phyloP scores from a whole-genome alignment of 1,140 invertebrate species.

The Drosophila triauraria region DNA sequence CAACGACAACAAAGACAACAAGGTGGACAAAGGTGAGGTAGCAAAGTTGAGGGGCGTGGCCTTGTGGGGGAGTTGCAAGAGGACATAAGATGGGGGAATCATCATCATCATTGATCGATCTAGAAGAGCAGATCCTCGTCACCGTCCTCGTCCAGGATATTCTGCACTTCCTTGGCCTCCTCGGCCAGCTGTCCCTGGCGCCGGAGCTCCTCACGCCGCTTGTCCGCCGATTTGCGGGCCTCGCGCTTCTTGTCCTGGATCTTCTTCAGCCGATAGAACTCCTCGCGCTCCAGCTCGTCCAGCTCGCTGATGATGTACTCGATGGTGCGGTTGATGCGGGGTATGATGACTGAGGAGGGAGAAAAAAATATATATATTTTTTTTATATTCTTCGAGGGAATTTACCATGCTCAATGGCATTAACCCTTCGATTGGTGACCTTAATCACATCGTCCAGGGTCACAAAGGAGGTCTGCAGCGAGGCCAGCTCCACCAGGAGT shows the following conservation, averaged over 20 bases:
- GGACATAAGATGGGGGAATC: not conserved
- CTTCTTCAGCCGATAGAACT: conserved; percentile 98
- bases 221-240: conserved; percentile 87
- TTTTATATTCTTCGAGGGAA: not conserved
- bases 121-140: conserved; percentile 98
- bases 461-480: conserved; percentile 98
- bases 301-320: conserved; percentile 99
- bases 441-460: conserved; percentile 99
- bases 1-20: conserved; percentile 23
- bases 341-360: conserved; percentile 96
- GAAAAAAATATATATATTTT: conserved; percentile 1
- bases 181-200: conserved; percentile 85
- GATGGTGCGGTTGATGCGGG: conserved; percentile 97
- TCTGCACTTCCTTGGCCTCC: conserved; percentile 86
- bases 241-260: conserved; percentile 88
- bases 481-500: conserved; percentile 96
- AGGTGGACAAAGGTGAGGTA: conserved; percentile 59
- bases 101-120: conserved; percentile 42
- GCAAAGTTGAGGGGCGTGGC: conserved; percentile 16
- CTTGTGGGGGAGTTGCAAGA: conserved; percentile 1
- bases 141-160: conserved; percentile 93
- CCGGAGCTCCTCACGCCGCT: conserved; percentile 85
- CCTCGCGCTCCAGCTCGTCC: conserved; percentile 99
- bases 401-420: conserved; percentile 99
- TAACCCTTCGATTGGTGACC: conserved; percentile 98